Evolutionary conservation across 2,888 invertebrate genomes (phyloP), one percentile per base, ranked within the genome.

Genomic region (Leucophenga montana): DNA sequence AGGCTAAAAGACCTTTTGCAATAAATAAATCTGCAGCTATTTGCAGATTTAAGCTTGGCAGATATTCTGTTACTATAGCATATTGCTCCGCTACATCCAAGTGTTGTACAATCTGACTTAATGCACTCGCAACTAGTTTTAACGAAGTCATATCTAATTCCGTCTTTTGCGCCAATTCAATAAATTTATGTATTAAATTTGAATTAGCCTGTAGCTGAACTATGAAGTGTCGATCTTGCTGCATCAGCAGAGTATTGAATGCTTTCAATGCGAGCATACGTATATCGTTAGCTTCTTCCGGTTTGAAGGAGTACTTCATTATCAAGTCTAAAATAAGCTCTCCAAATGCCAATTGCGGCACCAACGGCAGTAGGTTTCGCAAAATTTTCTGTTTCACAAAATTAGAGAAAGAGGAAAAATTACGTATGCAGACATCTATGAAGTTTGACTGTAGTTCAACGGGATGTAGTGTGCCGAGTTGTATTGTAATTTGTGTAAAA

Each of bases 31-130:
- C 87, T 0, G 84, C 70, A 0, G 78, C 78, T n/a, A 77, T 39
- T 66, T 85, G 82, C 14, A 88, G 67, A 69, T 88, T 79, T 46
- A 88, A 70, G 8, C 75, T 76, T 0, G 83, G 82, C 64, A 90
- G 75, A 77, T 90, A 89, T 73, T 87, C 87, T n/a, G 88, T 83
- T 0, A 90, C 78, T 65, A 91, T 84, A 18, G 83, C 76, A 72
- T 87, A 88, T 78, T 92, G 91, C 67, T 89, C 88, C 1, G 89
- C 85, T 13, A 80, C 71, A 16, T 83, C 83, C 71, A 90, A 81
- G 56, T 88, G 86, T 69, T 89, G 88, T 22, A 90, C 83, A 67
- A 91, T 86, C 31, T 88, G 85, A 73, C 89, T 89, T 39, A 90
- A 85, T 20, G 91, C 87, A 11, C 78, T 83, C 13, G 90, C 88